A percentile compares a stretch with the other conserved stretches of the same genome.
Evolutionary conservation across 2,797 vertebrate species (phyloP).

Genomic region (Etheostoma perlongum): DNA sequence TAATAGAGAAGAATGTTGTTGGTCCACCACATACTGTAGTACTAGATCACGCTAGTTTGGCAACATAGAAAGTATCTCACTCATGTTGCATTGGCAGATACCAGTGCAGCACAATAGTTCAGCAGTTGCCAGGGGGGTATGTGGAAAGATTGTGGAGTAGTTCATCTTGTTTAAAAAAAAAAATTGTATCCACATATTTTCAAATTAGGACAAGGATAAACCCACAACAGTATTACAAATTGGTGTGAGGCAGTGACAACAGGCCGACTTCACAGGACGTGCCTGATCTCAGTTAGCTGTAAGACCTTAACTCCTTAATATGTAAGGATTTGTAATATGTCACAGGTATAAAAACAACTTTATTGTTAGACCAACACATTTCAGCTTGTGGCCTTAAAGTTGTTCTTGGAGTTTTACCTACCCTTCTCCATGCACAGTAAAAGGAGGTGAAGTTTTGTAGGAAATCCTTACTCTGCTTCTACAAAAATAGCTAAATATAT

Average conservation of each 20-base stretch:
- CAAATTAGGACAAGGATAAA: not conserved
- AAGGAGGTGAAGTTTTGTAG: not conserved
- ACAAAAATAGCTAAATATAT: not conserved
- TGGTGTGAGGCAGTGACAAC: not conserved
- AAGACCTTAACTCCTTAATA: not conserved
- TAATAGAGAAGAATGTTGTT: slow-evolving; percentile 27
- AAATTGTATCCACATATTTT: too few species aligned
- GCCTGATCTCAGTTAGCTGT: not conserved
- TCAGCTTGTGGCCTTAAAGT: not conserved
- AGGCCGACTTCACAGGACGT: not conserved
- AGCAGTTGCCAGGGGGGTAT: not conserved
- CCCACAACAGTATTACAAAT: not conserved
- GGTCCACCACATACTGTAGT: not conserved
- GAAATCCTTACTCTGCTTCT: not conserved
- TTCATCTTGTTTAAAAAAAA: not conserved
- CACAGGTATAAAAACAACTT: not conserved
- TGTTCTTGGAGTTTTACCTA: too few species aligned
- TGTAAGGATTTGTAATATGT: not conserved
- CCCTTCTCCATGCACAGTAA: not conserved
- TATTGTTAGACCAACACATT: not conserved
- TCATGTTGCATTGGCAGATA: slow-evolving; percentile 4
- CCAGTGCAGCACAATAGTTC: not conserved
- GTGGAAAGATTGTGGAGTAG: not conserved
- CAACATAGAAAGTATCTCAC: not conserved
- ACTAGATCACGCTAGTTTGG: not conserved